Base-by-base conservation (phyloP, 2,888 invertebrate genomes). In the Salticus scenicus region DNA sequence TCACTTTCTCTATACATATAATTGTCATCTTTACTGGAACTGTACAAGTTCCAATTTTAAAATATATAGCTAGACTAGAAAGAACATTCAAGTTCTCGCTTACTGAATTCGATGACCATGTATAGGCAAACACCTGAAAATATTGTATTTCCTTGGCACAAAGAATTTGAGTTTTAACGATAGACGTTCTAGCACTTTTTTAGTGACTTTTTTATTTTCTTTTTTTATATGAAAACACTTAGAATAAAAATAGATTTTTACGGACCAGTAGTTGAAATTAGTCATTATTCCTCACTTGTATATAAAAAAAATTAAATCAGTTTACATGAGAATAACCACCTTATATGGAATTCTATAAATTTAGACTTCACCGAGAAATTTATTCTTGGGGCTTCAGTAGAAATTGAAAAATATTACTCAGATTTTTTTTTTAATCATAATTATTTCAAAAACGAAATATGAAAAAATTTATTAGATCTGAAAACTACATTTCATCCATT, bases 251-350 rank as follows among this genome's bases (percentile, higher is more conserved):
- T 66, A 31, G 66, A 30, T 66, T 66, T 66, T 66, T 66, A 57
- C 57, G 1, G 57, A 57, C 57, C 20, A 24, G 57, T 57, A 57
- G 57, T n/a, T 57, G 57, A 24, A 57, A 17, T 57, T 66, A 30
- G 31, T 0, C 17, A 4, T 17, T 14, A 7, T 42, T 24, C 31
- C 70, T 64, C 17, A 30, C 8, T n/a, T 74, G 74, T 74, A 74
- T 12, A 74, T 64, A 74, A 63, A 12, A 27, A n/a, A n/a, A n/a
- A 27, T 28, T 20, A 33, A 64, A 31, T 71, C 28, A 37, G 74
- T 74, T 79, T 73, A 80, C 80, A 37, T 69, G 73, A 69, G 80
- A 28, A 74, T 74, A 80, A 80, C 67, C 80, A 74, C 51, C 47
- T 67, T 74, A 10, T 24, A n/a, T 57, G 14, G 12, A 57, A 57